Base-by-base conservation (phyloP, 2,888 invertebrate genomes). In the Apoderus coryli region DNA sequence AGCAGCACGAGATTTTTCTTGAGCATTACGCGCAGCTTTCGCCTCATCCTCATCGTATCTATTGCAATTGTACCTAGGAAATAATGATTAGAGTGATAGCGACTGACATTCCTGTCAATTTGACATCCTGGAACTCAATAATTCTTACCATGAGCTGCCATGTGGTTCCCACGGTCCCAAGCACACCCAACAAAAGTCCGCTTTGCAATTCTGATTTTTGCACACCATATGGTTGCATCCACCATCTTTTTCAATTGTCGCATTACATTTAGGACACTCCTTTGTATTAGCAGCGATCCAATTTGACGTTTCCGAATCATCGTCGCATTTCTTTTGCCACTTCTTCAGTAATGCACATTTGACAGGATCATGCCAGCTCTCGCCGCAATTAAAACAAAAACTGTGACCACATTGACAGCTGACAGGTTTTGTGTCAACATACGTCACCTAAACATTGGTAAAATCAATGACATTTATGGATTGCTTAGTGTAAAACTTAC, bases 221-320 rank as follows among this genome's bases (percentile, higher is more conserved):
- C 98, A 99, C 28, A 60, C 84, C 95, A 98, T 96, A 62, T 98
- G 98, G 64, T 98, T 98, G 60, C 98, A 98, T 27, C 98, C 98
- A 33, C 96, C 96, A 59, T 96, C 92, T 56, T 89, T 89, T 54
- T 89, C 88, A 46, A 89, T 89, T 7, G 86, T 88, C 19, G 92
- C 93, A 59, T 90, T 89, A 60, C 98, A 98, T 60, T 89, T 92
- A 10, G 98, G 96, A 58, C 96, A 96, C 63, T 96, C 95, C 65
- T 98, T 98, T 14, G 98, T 98, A 62, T 98, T 96, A 13, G 96
- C 96, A 31, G 93, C 93, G 50, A 98, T 93, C 98, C 98, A 98
- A 57, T 96, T 98, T 3, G 93, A 92, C 28, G 98, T 98, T 63
- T 96, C 96, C 3, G 92, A 92, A 61, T 98, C 98, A 56, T 98